Base-by-base conservation (phyloP, 2,113 vertebrate genomes). In the Reinhardtius hippoglossoides region DNA sequence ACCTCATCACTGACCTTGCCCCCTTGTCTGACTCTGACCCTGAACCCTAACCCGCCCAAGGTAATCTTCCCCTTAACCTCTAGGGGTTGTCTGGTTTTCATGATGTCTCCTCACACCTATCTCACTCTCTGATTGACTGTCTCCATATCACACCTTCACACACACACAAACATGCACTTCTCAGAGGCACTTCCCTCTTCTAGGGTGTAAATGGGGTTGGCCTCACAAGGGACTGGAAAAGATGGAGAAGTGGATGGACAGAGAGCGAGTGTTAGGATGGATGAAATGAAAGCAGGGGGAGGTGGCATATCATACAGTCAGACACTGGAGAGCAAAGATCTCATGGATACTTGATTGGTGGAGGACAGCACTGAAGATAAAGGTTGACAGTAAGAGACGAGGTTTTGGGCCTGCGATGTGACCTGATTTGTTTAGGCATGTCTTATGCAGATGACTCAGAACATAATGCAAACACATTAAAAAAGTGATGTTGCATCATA, bases 121-220 rank as follows among this genome's bases (percentile, higher is more conserved):
- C 14, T 82, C 66, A 37, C 24, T 78, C 20, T 50, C 57, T 74
- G 35, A 2, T 37, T 37, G 35, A 37, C 55, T 72, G 60, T 85
- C 74, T 82, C 81, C 35, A 37, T 37, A 76, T 76, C 66, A 24
- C 55, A 18, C 31, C 40, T 42, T 42, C 24, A 52, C 65, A 74
- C 42, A 74, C n/a, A 74, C 50, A 61, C 61, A 27, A 14, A 27
- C 58, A 60, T 27, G 26, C 58, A 60, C 56, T 44, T 72, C 18
- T 65, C 24, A 4, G 72, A 88, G 55, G 82, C 83, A 84, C 81
- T 74, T 78, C 73, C 74, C 23, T 78, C 62, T 35, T 64, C 31
- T 21, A 10, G 71, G 64, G 85, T 81, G 89, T 75, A 72, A 89
- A 91, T 91, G 69, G 74, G 62, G 84, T 63, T 23, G 74, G 62